Base-by-base conservation (phyloP, 2,113 vertebrate genomes). In the Rhodinocichla rosea region DNA sequence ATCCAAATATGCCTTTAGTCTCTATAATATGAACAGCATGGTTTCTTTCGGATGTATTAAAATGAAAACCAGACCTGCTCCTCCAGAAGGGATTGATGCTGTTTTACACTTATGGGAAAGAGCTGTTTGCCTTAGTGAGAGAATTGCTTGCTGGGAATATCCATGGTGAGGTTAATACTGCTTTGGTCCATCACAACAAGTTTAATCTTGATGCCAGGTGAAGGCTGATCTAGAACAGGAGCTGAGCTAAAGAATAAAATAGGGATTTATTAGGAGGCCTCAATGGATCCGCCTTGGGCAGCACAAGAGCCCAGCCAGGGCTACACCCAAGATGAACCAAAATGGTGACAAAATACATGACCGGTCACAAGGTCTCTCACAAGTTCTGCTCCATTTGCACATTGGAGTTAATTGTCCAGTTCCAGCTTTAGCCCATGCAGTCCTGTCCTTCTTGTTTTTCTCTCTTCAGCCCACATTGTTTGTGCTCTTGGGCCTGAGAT, bases 281-380 rank as follows among this genome's bases (percentile, higher is more conserved):
- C 13, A 9, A 56, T 55, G 18, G 53, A 55, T 32, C 53, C 55
- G n/a, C 32, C 32, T 22, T n/a, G 32, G 32, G 55, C 55, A 56
- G 55, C 32, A n/a, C 32, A 56, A 50, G 24, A 50, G 14, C 13
- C 47, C 49, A 50, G 49, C 49, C 49, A 50, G 49, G 47, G 49
- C 8, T 9, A 14, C 24, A 50, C 49, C 47, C 23, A 7, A 26
- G 49, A 3, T 50, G 13, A 8, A 21, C 13, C 55, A n/a, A 56
- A n/a, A n/a, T 15, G 55, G 32, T 22, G 20, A 22, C 55, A 56
- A 56, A n/a, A 56, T n/a, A 32, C 8, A 22, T 2, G 0, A 6
- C 20, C 1, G 4, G 6, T 22, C 32, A 56, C 1, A 2, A 8
- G 8, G 32, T 22, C 55, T 15, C 20, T 6, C 32, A n/a, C 55